Evolutionary conservation across 2,113 vertebrate genomes (phyloP), one percentile per base, ranked within the genome.

Genomic region (Chrysochloris asiatica): DNA sequence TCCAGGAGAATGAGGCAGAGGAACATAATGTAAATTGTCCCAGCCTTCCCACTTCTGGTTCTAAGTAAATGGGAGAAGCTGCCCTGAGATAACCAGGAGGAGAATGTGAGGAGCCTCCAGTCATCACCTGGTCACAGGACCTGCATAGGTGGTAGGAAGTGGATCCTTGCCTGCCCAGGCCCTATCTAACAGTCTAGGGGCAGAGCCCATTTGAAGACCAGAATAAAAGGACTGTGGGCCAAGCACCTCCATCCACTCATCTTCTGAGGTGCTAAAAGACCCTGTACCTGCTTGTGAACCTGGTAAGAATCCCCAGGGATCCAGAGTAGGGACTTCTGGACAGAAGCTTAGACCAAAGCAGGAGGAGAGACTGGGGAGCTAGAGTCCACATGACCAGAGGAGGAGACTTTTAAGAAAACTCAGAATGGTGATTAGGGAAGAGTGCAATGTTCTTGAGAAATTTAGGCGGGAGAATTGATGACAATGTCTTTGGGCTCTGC

Each of bases 231-330:
- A 30, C 16, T 30, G 9, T 36, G 9, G 36, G 67, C 8, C 36
- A 41, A 83, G 78, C 72, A 79, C 33, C 50, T 69, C 14, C 86
- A 87, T 80, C 36, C 17, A 93, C 63, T 90, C 26, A 41, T 45
- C 52, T 89, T 30, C 81, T 14, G 65, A 76, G 24, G 43, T 19
- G 12, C 47, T 84, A 21, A 83, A 16, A 0, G 52, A 50, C 61
- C 48, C 75, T 93, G 78, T 50, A 30, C n/a, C 41, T 84, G 17
- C 47, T 30, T 76, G 89, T 59, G 19, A 5, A 12, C 45, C 90
- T 1, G 73, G 93, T 95, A 43, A 84, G 89, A 89, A 79, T 54
- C 16, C 26, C 0, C 13, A 73, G 48, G 78, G 28, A 19, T 3
- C 9, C 12, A 50, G 12, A 72, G 13, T 56, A 48, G 33, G 22